A percentile compares a stretch with the other conserved stretches of the same genome.
Evolutionary conservation across 2,113 vertebrate species (phyloP).

Genomic region (Microtus ochrogaster): DNA sequence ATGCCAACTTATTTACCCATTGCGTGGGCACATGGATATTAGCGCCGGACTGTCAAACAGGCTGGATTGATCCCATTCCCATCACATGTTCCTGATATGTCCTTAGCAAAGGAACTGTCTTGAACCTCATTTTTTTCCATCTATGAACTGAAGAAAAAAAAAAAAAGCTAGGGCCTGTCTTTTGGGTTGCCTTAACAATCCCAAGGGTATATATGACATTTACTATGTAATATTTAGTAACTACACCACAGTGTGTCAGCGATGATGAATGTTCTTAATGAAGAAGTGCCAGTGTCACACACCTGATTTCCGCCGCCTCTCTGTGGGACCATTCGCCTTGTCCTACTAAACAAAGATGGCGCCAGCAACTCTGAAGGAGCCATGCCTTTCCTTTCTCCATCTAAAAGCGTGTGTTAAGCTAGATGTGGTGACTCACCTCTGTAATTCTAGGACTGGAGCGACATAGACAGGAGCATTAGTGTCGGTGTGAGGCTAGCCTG

Average conservation of each 20-base stretch:
- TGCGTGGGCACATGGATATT: too few relatives aligned
- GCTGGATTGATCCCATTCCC: background rate
- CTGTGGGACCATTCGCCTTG: too few relatives aligned
- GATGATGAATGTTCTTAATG: background rate
- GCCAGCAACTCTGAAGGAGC: background rate
- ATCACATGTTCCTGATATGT: too few relatives aligned
- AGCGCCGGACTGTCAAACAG: background rate
- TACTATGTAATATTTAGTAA: background rate
- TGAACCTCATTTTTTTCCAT: background rate
- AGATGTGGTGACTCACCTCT: background rate
- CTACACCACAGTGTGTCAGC: background rate
- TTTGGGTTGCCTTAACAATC: background rate
- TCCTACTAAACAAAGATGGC: too few relatives aligned
- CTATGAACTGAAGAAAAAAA: background rate
- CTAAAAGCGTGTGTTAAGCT: background rate
- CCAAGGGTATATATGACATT: background rate
- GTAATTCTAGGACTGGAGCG: background rate
- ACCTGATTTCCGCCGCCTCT: background rate
- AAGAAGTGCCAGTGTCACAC: background rate
- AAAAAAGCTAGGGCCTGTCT: background rate
- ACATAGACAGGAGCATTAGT: background rate
- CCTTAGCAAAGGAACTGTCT: background rate
- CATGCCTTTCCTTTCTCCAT: too few relatives aligned
- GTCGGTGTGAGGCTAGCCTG: too few relatives aligned
- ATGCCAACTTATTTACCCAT: background rate